Base-by-base conservation (phyloP, 2,888 invertebrate species). In the Xestoiulus laeticollis region DNA sequence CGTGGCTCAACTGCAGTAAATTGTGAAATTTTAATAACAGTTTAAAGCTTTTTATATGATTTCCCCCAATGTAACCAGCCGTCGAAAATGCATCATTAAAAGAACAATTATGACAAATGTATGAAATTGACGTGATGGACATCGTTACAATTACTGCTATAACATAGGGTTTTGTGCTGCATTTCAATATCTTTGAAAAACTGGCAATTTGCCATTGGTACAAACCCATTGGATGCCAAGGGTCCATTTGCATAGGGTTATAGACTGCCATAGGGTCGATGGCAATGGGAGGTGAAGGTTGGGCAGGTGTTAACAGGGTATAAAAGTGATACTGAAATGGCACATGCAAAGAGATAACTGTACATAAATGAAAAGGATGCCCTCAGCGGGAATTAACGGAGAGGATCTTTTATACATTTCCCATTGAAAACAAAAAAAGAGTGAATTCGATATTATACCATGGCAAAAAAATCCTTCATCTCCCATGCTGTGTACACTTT, bases 401-500 rank as follows among this genome's bases (percentile, higher is more conserved):
- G 43, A 38, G 84, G 84, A 33, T 43, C 84, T 84, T 84, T 33
- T 84, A 8, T 6, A n/a, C 8, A n/a, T 33, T 84, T 84, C 5
- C 84, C 84, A 84, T 84, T n/a, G 33, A 33, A 84, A 84, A 84
- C 43, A 38, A 43, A 5, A 84, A 33, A 43, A n/a, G 12, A 1
- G 19, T 33, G 84, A 84, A 84, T 84, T 84, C 84, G 43, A 84
- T 84, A 43, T 84, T 33, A 32, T 12, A 22, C 84, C 33, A 33
- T 84, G 84, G 30, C n/a, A n/a, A n/a, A n/a, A 32, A 33, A 84
- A 84, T 84, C 33, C 84, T 84, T 16, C 84, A 84, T 84, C 84
- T 32, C 84, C 22, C 84, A 84, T 43, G 84, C 84, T 84, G 84
- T 6, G 84, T 84, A n/a, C 33, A 43, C 43, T 33, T 32, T 82